Base-by-base conservation (phyloP, 2,797 vertebrate species). In the Cuculus canorus region DNA sequence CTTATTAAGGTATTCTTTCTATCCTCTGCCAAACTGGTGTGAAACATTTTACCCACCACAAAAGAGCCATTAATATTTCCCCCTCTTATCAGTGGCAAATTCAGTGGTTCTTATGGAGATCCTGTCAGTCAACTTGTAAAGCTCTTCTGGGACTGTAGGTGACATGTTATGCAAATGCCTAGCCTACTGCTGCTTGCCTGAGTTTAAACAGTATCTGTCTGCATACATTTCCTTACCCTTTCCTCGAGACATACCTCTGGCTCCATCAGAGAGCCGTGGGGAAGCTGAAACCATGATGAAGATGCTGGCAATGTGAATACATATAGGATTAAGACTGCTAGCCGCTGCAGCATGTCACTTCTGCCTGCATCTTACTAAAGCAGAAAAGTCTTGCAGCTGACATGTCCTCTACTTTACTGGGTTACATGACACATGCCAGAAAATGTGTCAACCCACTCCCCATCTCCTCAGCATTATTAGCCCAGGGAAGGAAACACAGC, bases 361-460 rank as follows among this genome's bases (percentile, higher is more conserved):
- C 82, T 96, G 91, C 68, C 77, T 90, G 90, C 1, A 0, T 57
- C 71, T 90, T 77, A 73, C 91, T 92, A 92, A 92, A 94, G 95
- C 88, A 94, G 83, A 88, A 57, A 88, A 95, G 88, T 92, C 95
- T 94, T 94, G 91, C 88, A 88, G 93, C 81, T 95, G 93, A 70
- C 71, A 54, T 92, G 90, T 95, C 93, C 94, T 94, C 81, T 86
- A 87, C 75, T 92, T 96, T 91, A 48, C 90, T 96, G 88, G 91
- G 70, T 94, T 93, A 94, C 56, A 18, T 86, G 95, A 96, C 86
- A 91, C 61, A 95, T 85, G 91, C 90, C 83, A 95, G 80, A 96
- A 94, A 95, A 96, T 92, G 83, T 97, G 96, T 89, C 96, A 95
- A 69, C 92, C 92, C 93, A 90, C 95, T 95, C 95, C 54, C 78